phyloP scores from a whole-genome alignment of 2,113 vertebrate genomes.

The Puma concolor region DNA sequence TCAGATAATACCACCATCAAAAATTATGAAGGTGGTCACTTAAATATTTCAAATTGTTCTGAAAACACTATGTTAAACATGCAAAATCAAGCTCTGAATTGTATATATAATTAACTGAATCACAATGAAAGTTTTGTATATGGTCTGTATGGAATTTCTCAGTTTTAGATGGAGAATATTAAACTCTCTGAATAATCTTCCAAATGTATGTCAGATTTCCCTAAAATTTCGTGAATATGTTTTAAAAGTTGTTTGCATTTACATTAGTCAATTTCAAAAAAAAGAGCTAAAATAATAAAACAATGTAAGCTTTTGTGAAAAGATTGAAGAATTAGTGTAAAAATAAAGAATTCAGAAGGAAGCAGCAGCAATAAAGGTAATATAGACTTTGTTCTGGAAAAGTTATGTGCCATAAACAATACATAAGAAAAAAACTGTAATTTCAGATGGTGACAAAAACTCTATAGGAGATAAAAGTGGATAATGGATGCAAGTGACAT shows the following conservation, averaged over 20 bases:
- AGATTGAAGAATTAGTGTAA: not conserved
- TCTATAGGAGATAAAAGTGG: not conserved
- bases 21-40: not conserved
- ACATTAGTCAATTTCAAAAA: not conserved
- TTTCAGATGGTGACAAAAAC: not conserved
- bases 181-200: not conserved
- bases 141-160: not conserved
- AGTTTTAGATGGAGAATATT: not conserved
- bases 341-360: not conserved
- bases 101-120: not conserved
- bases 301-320: not conserved
- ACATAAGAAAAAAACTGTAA: not conserved
- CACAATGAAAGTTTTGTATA: not conserved
- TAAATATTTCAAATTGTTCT: not conserved
- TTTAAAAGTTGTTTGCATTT: not conserved
- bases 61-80: conserved; percentile 3
- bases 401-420: not conserved
- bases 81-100: conserved; percentile 40
- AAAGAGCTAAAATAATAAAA: not conserved
- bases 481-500: not conserved
- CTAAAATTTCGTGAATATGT: not conserved
- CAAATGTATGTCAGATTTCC: not conserved
- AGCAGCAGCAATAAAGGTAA: not conserved
- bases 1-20: conserved; percentile 39
- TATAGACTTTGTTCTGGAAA: not conserved